A percentile compares a stretch with the other conserved stretches of the same genome.
These are phyloP conservation scores for Physeter macrocephalus DNA, from an alignment of 2,113 vertebrate genomes.

Conservation along the genomic window DNA sequence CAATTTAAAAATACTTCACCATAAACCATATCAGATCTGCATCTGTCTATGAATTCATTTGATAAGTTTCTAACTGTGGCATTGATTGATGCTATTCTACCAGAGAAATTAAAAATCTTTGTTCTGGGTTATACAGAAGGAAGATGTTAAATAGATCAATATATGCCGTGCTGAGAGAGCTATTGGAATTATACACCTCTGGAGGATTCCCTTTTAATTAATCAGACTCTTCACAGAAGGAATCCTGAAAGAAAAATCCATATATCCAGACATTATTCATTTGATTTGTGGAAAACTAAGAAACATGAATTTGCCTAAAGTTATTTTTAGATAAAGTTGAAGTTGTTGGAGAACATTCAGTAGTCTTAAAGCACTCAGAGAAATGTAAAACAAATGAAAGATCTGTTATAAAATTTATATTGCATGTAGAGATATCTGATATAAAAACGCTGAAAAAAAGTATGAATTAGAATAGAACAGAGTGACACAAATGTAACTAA, in stretches of 20 bases:
- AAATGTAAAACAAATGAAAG: conserved; percentile 35
- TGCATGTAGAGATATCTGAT: neutral
- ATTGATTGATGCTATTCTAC: neutral
- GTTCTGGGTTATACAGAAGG: neutral
- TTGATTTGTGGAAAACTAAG: conserved; percentile 1
- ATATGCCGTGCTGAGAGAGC: neutral
- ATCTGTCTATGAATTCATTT: neutral
- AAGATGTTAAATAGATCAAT: conserved; percentile 30
- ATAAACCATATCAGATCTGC: neutral
- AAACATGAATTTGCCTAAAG: conserved; percentile 24
- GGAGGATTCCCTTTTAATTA: conserved; percentile 7
- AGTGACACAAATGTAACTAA: neutral
- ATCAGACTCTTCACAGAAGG: neutral
- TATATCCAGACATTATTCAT: neutral
- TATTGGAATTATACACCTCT: neutral
- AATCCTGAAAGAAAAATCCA: neutral
- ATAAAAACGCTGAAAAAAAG: neutral
- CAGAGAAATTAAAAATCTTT: conserved; percentile 5
- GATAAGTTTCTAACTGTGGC: neutral
- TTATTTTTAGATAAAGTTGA: conserved; percentile 23
- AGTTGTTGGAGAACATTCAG: conserved; percentile 9
- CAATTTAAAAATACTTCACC: neutral
- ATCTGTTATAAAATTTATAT: neutral
- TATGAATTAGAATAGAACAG: neutral
- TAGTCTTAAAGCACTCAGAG: neutral